phyloP scores from a whole-genome alignment of 2,797 vertebrate genomes.

The Alosa sapidissima region DNA sequence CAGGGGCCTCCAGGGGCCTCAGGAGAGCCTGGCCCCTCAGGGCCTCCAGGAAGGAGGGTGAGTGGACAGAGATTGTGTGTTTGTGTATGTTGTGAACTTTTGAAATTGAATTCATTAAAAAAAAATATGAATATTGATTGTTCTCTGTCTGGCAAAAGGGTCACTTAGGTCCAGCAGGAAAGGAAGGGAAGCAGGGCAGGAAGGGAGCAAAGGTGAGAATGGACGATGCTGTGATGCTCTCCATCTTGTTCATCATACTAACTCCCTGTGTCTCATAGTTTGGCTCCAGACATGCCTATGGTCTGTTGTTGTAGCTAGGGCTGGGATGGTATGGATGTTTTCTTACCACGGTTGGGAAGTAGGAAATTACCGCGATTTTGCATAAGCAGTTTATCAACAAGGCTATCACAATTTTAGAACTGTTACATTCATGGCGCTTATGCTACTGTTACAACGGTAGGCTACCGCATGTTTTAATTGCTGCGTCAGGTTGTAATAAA shows the following conservation, averaged over 20 bases:
- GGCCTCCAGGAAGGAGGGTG: constrained; percentile 88
- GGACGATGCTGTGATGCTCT: not conserved
- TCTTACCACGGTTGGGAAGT: too few species aligned
- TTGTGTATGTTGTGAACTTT: not conserved
- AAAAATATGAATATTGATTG: not conserved
- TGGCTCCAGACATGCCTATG: not conserved
- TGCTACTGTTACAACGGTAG: too few species aligned
- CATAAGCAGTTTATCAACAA: too few species aligned
- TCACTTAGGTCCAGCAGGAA: constrained; percentile 73
- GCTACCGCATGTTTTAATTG: too few species aligned
- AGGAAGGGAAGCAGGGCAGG: constrained; percentile 82
- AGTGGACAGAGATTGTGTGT: constrained; percentile 45
- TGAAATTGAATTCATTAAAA: not conserved
- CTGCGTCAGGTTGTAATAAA: too few species aligned
- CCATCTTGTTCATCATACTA: not conserved
- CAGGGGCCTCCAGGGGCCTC: constrained; percentile 87
- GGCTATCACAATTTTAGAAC: too few species aligned
- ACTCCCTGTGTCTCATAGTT: not conserved
- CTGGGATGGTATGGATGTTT: too few species aligned
- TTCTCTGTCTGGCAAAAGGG: constrained; percentile 67
- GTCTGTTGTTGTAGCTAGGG: not conserved
- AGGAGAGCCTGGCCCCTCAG: constrained; percentile 85
- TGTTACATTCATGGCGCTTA: too few species aligned
- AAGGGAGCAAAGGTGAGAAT: constrained; percentile 82
- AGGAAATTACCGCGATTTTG: too few species aligned